Evolutionary conservation across 2,113 vertebrate species (phyloP).

Genomic region (Suricata suricatta): DNA sequence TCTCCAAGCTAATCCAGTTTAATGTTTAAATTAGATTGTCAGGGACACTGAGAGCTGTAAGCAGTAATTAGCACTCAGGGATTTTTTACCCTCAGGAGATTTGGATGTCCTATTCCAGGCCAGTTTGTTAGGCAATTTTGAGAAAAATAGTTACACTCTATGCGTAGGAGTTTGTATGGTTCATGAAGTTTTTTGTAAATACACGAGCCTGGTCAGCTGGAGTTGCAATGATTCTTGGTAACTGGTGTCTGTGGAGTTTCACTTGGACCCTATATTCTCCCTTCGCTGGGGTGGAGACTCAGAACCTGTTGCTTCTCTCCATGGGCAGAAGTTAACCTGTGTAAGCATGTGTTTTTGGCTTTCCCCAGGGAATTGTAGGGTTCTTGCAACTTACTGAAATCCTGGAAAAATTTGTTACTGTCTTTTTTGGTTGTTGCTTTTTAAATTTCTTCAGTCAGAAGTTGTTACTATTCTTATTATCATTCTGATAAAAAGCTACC

Average conservation of each 20-base stretch:
- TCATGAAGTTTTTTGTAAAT: slow-evolving; percentile 32
- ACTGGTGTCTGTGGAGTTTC: not conserved
- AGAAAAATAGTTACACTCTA: not conserved
- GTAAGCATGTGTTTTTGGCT: not conserved
- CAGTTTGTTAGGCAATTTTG: not conserved
- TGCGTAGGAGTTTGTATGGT: not conserved
- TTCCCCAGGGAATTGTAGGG: not conserved
- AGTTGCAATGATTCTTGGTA: not conserved
- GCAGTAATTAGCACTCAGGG: not conserved
- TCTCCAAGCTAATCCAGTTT: not conserved
- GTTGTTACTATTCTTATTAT: not conserved
- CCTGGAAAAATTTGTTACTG: slow-evolving; percentile 29
- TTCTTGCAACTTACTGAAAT: not conserved
- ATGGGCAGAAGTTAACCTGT: not conserved
- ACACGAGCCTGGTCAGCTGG: not conserved
- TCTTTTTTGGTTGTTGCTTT: not conserved
- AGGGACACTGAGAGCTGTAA: not conserved
- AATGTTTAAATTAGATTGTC: not conserved
- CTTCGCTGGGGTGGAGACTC: not conserved
- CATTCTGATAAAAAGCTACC: not conserved
- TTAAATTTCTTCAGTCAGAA: slow-evolving; percentile 10
- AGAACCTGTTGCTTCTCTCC: not conserved
- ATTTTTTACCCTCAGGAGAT: not conserved
- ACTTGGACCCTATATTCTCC: not conserved
- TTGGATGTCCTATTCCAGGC: not conserved